Conservation (phyloP, 2,113 vertebrate genomes). For the Pseudois nayaur region DNA sequence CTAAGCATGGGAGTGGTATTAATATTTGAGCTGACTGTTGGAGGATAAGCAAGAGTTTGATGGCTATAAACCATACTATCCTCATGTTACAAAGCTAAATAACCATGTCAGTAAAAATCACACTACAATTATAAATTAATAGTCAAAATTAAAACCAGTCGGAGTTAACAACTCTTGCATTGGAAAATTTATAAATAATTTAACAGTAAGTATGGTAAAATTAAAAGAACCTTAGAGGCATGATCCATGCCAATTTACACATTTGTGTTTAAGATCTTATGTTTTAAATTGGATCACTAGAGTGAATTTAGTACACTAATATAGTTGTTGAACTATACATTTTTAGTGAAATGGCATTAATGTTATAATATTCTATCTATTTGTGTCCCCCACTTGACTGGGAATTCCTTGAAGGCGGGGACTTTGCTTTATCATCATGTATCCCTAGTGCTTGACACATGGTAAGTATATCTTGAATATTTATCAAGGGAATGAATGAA, state of each 20-base stretch:
- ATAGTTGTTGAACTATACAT: not conserved
- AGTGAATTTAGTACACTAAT: not conserved
- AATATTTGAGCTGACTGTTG: not conserved
- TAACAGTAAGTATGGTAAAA: not conserved
- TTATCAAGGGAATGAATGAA: not conserved
- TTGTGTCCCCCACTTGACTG: not conserved
- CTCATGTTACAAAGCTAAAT: conserved; percentile 7
- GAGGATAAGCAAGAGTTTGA: conserved; percentile 8
- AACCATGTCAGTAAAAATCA: not conserved
- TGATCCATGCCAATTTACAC: not conserved
- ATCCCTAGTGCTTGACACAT: not conserved
- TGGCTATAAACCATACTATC: not conserved
- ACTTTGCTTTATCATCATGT: not conserved
- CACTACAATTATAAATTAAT: not conserved
- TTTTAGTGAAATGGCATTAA: not conserved
- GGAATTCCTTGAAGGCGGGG: not conserved
- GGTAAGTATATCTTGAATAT: not conserved
- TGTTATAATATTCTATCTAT: not conserved
- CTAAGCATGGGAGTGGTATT: not conserved
- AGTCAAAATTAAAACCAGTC: not conserved
- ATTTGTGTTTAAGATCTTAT: not conserved
- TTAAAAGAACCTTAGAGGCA: not conserved
- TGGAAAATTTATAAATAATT: not conserved
- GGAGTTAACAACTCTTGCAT: not conserved
- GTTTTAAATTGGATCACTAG: not conserved